These are phyloP conservation scores for Drosophila tripunctata DNA, from an alignment of 2,888 invertebrate genomes.

Conservation along the genomic window DNA sequence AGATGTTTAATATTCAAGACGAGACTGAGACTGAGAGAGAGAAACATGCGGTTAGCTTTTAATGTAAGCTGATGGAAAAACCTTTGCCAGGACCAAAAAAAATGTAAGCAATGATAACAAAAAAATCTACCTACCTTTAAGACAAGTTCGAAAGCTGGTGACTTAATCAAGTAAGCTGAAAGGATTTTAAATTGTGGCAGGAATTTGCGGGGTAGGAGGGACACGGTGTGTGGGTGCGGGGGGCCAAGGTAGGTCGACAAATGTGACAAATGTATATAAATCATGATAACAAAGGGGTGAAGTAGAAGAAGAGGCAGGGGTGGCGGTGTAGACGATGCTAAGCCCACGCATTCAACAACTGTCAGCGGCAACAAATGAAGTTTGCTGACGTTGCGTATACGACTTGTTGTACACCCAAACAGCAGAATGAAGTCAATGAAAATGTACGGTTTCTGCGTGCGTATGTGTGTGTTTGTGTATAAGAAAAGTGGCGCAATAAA, in stretches of 20 bases:
- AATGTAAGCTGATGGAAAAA: constrained; percentile 10
- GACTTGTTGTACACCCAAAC: constrained; percentile 52
- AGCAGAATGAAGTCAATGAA: constrained; percentile 52
- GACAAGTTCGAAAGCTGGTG: constrained; percentile 1
- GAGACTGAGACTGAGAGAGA: constrained; percentile 2
- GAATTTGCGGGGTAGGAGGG: neutral
- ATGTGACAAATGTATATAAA: constrained; percentile 63
- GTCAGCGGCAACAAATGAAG: constrained; percentile 72
- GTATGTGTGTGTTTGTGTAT: constrained; percentile 26
- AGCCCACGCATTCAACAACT: constrained; percentile 62
- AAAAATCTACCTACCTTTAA: constrained; percentile 52
- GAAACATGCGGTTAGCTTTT: constrained; percentile 60
- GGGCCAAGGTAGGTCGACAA: neutral
- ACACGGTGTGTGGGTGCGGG: neutral
- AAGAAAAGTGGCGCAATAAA: constrained; percentile 69
- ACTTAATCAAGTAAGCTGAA: constrained; percentile 30
- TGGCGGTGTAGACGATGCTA: constrained; percentile 26
- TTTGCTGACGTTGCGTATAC: constrained; percentile 58
- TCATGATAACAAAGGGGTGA: constrained; percentile 42
- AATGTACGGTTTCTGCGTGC: constrained; percentile 27
- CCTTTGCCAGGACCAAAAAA: constrained; percentile 9
- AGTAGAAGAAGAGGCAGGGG: neutral
- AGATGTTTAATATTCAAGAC: neutral
- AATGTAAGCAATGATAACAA: constrained; percentile 8
- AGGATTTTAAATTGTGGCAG: constrained; percentile 47